A percentile compares a stretch with the other conserved stretches of the same genome.
phyloP scores from a whole-genome alignment of 2,113 vertebrate species.

The Platysternon megacephalum region DNA sequence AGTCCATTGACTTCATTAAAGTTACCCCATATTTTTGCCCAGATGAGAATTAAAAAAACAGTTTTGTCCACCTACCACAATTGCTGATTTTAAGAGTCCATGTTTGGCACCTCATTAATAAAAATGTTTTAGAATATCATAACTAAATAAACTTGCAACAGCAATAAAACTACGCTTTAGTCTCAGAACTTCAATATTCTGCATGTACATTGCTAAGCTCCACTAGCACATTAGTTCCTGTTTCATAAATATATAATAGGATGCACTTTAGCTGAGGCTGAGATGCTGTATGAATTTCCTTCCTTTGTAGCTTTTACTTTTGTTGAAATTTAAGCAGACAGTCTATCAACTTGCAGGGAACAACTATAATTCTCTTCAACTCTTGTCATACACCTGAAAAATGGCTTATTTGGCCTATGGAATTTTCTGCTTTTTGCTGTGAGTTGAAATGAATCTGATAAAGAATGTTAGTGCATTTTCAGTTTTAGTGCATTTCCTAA shows the following conservation, averaged over 20 bases:
- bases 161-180: background rate
- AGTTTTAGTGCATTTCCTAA: background rate
- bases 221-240: background rate
- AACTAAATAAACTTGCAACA: background rate
- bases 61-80: background rate
- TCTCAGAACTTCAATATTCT: background rate
- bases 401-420: background rate
- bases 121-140: background rate
- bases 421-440: background rate
- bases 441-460: background rate
- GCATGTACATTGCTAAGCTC: background rate
- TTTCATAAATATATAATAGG: background rate
- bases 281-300: background rate
- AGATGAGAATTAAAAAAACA: background rate
- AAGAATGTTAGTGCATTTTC: background rate
- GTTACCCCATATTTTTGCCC: background rate
- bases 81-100: background rate
- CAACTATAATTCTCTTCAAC: background rate
- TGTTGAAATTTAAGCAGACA: constrained; percentile 4
- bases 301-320: background rate
- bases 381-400: background rate
- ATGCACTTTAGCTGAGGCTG: background rate
- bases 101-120: background rate
- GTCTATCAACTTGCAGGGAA: background rate
- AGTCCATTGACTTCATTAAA: background rate